Evolutionary conservation across 2,113 vertebrate genomes (phyloP), one percentile per base, ranked within the genome.

Genomic region (Podarcis muralis): DNA sequence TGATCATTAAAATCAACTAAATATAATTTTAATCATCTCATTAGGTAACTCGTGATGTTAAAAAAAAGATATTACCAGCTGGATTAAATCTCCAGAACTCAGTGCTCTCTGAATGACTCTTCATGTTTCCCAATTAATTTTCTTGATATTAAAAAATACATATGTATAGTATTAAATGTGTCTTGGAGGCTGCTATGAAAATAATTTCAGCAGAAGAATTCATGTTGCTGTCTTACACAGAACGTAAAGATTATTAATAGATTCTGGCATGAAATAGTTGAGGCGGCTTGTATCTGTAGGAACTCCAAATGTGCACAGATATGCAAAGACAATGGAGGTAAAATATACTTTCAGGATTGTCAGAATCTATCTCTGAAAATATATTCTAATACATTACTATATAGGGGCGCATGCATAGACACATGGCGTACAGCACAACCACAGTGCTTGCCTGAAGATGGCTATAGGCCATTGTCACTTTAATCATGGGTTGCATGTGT

Each of bases 11-110:
- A 93, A 91, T 1, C 0, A 89, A 13, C 0, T 80, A 80, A 93
- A 89, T 43, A 90, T 18, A 87, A 91, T 91, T 2, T 62, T 71
- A 88, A 74, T 86, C 57, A 85, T 74, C n/a, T 88, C 27, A 82
- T 84, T 71, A 89, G 23, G 23, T 71, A 93, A 81, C 0, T 1
- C 53, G 84, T 71, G 40, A 84, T 72, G 37, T 37, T 62, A 27
- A 37, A 84, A 48, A 76, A 25, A 62, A 62, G 27, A 40, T 22
- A 48, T 65, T 40, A 79, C 43, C 35, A 83, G 40, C 27, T 62
- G n/a, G 32, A 76, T 76, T 85, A 6, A 0, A 87, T 20, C 83
- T 88, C 83, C 20, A 22, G 0, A 11, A 37, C 37, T 75, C 53
- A 43, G 0, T 0, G 0, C 79, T 89, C 90, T 85, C 13, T 7